phyloP scores from a whole-genome alignment of 2,888 invertebrate genomes.

The Pandemis heparana region DNA sequence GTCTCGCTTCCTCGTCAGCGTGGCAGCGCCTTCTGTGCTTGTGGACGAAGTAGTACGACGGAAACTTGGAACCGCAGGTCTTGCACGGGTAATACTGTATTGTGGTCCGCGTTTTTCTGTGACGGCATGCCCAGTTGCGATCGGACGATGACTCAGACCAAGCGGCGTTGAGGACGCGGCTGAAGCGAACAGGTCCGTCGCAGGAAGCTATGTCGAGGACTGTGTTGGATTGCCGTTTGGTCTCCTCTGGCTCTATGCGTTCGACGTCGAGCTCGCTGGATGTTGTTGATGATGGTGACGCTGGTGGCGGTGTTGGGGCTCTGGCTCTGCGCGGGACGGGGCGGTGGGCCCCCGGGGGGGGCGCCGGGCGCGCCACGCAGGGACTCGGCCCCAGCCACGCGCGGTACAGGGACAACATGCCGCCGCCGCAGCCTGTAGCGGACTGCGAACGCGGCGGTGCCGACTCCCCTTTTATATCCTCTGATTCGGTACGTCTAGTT shows the following conservation, averaged over 20 bases:
- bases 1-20: slow-evolving; percentile 82
- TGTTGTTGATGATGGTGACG: slow-evolving; percentile 73
- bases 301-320: slow-evolving; percentile 71
- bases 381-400: slow-evolving; percentile 83
- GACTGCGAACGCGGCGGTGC: slow-evolving; percentile 57
- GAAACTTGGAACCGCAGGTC: slow-evolving; percentile 96
- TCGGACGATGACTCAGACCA: slow-evolving; percentile 83
- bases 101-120: slow-evolving; percentile 91
- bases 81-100: slow-evolving; percentile 97
- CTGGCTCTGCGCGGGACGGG: slow-evolving; percentile 74
- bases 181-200: slow-evolving; percentile 95
- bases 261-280: slow-evolving; percentile 81
- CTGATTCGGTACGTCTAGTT: slow-evolving; percentile 5
- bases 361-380: slow-evolving; percentile 76
- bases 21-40: slow-evolving; percentile 96
- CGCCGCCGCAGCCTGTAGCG: slow-evolving; percentile 53
- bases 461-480: slow-evolving; percentile 58
- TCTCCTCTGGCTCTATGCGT: slow-evolving; percentile 64
- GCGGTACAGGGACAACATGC: slow-evolving; percentile 82
- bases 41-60: slow-evolving; percentile 97
- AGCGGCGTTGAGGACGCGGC: slow-evolving; percentile 93
- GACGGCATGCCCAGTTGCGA: slow-evolving; percentile 94
- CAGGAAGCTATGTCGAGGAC: slow-evolving; percentile 96
- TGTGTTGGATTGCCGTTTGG: slow-evolving; percentile 69
- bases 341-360: slow-evolving; percentile 80